Conservation (phyloP, 2,113 vertebrate genomes). For the Burhinus bistriatus region DNA sequence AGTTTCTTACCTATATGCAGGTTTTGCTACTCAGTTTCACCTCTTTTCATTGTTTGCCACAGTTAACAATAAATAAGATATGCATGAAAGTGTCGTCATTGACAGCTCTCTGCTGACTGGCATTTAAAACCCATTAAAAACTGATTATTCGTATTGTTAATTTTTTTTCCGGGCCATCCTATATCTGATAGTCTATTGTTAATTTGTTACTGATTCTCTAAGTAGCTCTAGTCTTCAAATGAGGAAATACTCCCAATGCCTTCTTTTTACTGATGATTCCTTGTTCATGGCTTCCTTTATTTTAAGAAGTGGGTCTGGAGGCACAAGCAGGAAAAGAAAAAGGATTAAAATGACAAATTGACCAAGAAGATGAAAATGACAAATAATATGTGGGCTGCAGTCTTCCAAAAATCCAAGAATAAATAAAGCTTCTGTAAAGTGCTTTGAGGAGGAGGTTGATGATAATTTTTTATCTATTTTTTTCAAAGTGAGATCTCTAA, state of each 20-base stretch:
- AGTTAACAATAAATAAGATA: neutral
- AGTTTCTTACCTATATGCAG: accelerated
- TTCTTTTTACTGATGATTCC: neutral
- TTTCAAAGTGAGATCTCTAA: slow-evolving; percentile 14
- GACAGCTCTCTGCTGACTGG: neutral
- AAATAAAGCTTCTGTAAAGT: slow-evolving; percentile 65
- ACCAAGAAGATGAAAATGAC: slow-evolving; percentile 66
- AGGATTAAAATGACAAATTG: slow-evolving; percentile 59
- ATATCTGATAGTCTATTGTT: neutral
- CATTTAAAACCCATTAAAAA: neutral
- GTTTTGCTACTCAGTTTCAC: neutral
- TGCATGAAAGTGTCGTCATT: neutral
- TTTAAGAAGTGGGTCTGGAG: neutral
- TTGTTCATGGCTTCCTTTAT: neutral
- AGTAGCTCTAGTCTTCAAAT: neutral
- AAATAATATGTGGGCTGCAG: slow-evolving; percentile 66
- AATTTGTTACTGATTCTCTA: neutral
- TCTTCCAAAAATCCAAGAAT: slow-evolving; percentile 62
- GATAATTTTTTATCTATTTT: slow-evolving; percentile 50
- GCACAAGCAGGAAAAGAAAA: slow-evolving; percentile 34
- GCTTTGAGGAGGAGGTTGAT: slow-evolving; percentile 57
- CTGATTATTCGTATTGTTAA: neutral
- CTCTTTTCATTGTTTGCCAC: neutral
- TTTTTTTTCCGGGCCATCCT: neutral
- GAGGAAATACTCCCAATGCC: neutral